Evolutionary conservation across 1,140 invertebrate genomes (phyloP).

Genomic region (Anastrepha ludens): DNA sequence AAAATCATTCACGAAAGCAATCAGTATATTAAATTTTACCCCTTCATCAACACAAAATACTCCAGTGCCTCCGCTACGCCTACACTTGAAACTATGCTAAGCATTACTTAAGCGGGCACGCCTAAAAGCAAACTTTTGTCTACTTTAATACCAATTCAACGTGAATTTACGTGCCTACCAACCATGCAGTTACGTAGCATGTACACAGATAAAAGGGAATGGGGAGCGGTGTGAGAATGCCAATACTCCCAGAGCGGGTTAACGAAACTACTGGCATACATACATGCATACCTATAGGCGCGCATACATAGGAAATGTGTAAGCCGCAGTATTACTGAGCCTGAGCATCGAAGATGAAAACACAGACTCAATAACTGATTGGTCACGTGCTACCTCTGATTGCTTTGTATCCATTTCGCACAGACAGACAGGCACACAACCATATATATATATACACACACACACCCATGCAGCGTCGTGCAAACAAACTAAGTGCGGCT

Average conservation of each 20-base stretch:
- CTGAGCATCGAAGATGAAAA: conserved; percentile 28
- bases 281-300: neutral
- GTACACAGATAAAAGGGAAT: neutral
- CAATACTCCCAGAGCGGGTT: conserved; percentile 39
- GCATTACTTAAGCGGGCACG: neutral
- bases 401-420: conserved; percentile 50
- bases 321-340: neutral
- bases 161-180: conserved; percentile 32
- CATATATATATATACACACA: neutral
- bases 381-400: conserved; percentile 51
- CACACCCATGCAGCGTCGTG: neutral
- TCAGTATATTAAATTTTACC: too few species aligned
- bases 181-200: neutral
- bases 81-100: neutral
- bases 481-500: conserved; percentile 24
- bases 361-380: conserved; percentile 47
- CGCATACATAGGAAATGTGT: conserved; percentile 7
- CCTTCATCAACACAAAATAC: too few species aligned
- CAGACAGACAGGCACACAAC: neutral
- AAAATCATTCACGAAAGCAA: too few species aligned
- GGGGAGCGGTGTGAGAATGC: neutral
- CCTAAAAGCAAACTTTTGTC: conserved; percentile 34
- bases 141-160: conserved; percentile 10
- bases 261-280: conserved; percentile 6
- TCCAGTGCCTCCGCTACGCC: too few species aligned